Conservation (phyloP, 2,797 vertebrate species). For the Peromyscus melanophrys region DNA sequence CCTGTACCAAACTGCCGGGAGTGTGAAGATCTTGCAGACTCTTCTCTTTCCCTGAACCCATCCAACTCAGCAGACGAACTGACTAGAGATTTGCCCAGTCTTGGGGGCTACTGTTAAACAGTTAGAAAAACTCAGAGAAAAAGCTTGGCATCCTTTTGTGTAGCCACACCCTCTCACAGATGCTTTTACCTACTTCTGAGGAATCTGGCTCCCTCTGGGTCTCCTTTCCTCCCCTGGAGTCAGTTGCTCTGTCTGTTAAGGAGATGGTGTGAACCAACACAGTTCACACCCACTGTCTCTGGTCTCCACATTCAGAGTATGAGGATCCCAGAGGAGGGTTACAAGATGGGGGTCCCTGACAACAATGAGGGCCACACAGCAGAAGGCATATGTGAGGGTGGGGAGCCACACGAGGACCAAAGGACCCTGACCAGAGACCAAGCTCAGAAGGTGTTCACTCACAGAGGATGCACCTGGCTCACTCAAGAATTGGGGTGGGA, state of each 20-base stretch:
- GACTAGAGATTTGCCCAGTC: neutral
- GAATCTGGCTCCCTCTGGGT: neutral
- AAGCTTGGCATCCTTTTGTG: neutral
- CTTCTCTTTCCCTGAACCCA: neutral
- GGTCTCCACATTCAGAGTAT: neutral
- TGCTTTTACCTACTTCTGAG: neutral
- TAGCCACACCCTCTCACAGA: neutral
- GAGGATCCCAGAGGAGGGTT: neutral
- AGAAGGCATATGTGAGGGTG: neutral
- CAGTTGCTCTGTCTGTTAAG: neutral
- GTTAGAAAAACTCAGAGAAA: neutral
- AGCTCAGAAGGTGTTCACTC: neutral
- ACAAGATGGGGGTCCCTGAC: neutral
- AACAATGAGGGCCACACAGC: neutral
- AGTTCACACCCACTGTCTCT: neutral
- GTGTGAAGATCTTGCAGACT: too few relatives aligned
- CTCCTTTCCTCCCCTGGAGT: neutral
- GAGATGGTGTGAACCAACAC: neutral
- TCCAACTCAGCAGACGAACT: neutral
- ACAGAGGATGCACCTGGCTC: neutral
- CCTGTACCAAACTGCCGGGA: neutral
- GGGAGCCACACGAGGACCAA: neutral
- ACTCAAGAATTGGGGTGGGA: neutral
- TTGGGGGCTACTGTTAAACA: neutral
- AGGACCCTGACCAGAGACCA: accelerated